Evolutionary conservation across 2,888 invertebrate genomes (phyloP).

Genomic region (Ectemnius continuus): DNA sequence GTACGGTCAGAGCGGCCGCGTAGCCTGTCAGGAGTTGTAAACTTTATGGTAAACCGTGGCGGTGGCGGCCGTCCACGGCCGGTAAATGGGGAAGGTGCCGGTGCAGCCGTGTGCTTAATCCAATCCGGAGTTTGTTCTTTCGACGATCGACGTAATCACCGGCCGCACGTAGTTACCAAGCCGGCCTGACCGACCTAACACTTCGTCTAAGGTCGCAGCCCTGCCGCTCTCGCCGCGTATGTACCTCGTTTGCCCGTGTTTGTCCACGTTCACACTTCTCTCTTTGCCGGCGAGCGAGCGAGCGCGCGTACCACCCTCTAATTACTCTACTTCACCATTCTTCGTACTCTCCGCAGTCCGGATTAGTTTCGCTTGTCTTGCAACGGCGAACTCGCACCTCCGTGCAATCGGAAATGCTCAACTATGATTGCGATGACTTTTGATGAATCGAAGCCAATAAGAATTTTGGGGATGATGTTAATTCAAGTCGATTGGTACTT

Average conservation of each 20-base stretch:
- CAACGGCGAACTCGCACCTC: no score
- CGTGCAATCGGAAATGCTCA: no score
- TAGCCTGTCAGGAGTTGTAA: slow-evolving; percentile 70
- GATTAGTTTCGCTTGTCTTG: no score
- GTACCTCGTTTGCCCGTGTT: slow-evolving; percentile 62
- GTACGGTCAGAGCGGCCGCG: slow-evolving; percentile 63
- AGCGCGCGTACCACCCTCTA: slow-evolving; percentile 31
- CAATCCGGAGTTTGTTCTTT: slow-evolving; percentile 76
- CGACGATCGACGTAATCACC: slow-evolving; percentile 76
- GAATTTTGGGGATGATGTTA: no score
- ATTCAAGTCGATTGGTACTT: no score
- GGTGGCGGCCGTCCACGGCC: slow-evolving; percentile 64
- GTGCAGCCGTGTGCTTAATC: slow-evolving; percentile 71
- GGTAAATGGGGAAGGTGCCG: slow-evolving; percentile 70
- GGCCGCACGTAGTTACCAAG: slow-evolving; percentile 72
- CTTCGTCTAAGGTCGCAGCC: slow-evolving; percentile 58
- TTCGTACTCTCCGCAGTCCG: slow-evolving; percentile 12
- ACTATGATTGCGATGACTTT: no score
- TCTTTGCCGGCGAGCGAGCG: not conserved
- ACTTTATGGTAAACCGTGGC: slow-evolving; percentile 74
- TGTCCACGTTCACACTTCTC: slow-evolving; percentile 50
- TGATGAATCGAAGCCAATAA: no score
- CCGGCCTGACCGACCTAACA: slow-evolving; percentile 61
- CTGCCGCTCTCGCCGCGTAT: slow-evolving; percentile 47
- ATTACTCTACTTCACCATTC: slow-evolving; percentile 44